Evolutionary conservation across 2,888 invertebrate genomes (phyloP).

Genomic region (Osmoderma eremita): DNA sequence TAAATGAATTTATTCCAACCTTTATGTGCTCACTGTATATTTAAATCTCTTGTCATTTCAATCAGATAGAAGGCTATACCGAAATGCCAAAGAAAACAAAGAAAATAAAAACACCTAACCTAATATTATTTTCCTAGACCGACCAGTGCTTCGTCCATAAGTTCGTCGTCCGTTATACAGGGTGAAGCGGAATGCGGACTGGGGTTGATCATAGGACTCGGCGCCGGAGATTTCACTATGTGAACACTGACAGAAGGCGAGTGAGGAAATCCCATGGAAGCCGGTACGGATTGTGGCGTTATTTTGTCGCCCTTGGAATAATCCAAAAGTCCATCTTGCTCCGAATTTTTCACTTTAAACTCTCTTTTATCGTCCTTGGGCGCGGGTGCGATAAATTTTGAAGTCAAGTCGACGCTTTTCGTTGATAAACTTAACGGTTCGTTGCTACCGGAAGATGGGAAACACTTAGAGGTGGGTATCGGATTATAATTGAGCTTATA

Average conservation of each 20-base stretch:
- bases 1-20: no score
- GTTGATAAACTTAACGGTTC: slow-evolving; percentile 57
- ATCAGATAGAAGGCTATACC: no score
- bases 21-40: no score
- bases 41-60: no score
- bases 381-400: slow-evolving; percentile 63
- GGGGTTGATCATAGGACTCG: slow-evolving; percentile 74
- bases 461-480: slow-evolving; percentile 53
- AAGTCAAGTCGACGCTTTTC: slow-evolving; percentile 64
- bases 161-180: slow-evolving; percentile 87
- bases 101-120: slow-evolving; percentile 15
- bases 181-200: slow-evolving; percentile 79
- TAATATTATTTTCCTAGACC: slow-evolving; percentile 75
- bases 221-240: slow-evolving; percentile 81
- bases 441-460: slow-evolving; percentile 44
- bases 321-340: slow-evolving; percentile 74
- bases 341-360: slow-evolving; percentile 52
- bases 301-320: slow-evolving; percentile 63
- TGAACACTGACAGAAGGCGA: slow-evolving; percentile 79
- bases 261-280: slow-evolving; percentile 61
- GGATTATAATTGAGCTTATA: slow-evolving; percentile 52
- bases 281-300: slow-evolving; percentile 25
- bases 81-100: no score
- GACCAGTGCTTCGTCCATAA: slow-evolving; percentile 88
- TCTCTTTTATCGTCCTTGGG: slow-evolving; percentile 58